These are phyloP conservation scores for Isotomurus palustris DNA, from an alignment of 2,888 invertebrate genomes.

Conservation along the genomic window DNA sequence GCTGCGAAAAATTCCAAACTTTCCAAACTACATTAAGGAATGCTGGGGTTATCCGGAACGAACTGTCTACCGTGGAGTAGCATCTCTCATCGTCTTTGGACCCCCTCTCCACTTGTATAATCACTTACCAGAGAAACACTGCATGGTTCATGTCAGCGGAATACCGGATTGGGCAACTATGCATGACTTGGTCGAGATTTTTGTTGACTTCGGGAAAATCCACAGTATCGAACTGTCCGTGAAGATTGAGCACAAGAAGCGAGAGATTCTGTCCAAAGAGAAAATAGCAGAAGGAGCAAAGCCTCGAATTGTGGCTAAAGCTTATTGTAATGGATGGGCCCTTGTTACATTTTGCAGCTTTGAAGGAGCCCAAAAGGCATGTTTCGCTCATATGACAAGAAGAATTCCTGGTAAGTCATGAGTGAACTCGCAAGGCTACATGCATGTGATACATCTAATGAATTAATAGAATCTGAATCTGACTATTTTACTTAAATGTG, in stretches of 20 bases:
- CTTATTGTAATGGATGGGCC: constrained; percentile 40
- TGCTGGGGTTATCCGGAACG: constrained; percentile 42
- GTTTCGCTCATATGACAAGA: constrained; percentile 35
- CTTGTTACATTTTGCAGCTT: constrained; percentile 36
- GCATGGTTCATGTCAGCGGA: constrained; percentile 38
- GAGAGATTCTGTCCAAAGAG: neutral
- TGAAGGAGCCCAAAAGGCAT: constrained; percentile 40
- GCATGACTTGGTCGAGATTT: constrained; percentile 37
- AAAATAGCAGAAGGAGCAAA: too few relatives aligned
- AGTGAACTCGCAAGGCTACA: too few relatives aligned
- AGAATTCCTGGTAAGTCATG: constrained; percentile 39
- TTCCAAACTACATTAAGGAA: constrained; percentile 36
- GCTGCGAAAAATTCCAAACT: constrained; percentile 36
- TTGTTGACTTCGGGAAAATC: constrained; percentile 39
- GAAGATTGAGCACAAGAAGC: constrained; percentile 11
- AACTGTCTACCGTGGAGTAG: constrained; percentile 17
- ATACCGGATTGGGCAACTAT: constrained; percentile 40
- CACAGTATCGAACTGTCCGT: constrained; percentile 40
- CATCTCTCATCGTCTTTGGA: constrained; percentile 36
- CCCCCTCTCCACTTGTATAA: constrained; percentile 42
- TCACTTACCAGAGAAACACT: constrained; percentile 30
- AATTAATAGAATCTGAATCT: neutral
- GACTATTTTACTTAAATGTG: neutral
- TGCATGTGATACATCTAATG: neutral
- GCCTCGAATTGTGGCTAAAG: constrained; percentile 1